Percentiles rank a stretch among this genome's conserved stretches.
Evolutionary conservation across 2,888 invertebrate genomes (phyloP).

Genomic region (Chorisops tibialis): DNA sequence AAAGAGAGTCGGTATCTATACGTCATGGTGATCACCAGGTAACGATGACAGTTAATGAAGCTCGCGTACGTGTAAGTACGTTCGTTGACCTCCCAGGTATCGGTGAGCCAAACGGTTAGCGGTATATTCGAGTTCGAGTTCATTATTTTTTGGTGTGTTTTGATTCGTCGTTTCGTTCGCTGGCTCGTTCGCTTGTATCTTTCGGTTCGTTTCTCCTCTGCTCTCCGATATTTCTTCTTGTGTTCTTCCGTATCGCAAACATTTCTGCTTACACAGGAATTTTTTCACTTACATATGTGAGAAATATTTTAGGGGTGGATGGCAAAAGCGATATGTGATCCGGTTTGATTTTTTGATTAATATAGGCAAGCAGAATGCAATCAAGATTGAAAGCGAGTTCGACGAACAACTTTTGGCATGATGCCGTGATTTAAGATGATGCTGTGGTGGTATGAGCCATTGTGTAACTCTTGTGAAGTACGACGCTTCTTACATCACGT

Average conservation of each 20-base stretch:
- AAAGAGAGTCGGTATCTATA: neutral
- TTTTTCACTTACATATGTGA: neutral
- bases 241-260: constrained; percentile 12
- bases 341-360: constrained; percentile 19
- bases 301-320: constrained; percentile 11
- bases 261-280: neutral
- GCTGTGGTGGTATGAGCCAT: too few species aligned
- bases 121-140: constrained; percentile 38
- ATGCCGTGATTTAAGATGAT: too few species aligned
- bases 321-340: constrained; percentile 9
- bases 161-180: constrained; percentile 24
- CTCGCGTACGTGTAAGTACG: constrained; percentile 37
- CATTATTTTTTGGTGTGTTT: constrained; percentile 31
- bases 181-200: constrained; percentile 1
- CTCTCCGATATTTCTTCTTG: constrained; percentile 7
- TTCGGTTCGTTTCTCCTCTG: neutral
- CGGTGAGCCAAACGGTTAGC: constrained; percentile 38
- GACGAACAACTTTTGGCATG: too few species aligned
- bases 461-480: too few species aligned
- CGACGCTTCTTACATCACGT: too few species aligned
- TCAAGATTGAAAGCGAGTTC: neutral
- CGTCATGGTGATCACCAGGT: neutral
- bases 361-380: constrained; percentile 8
- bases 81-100: constrained; percentile 39
- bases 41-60: constrained; percentile 31